Evolutionary conservation across 1,140 invertebrate genomes (phyloP).

Genomic region (Chelonus insularis): DNA sequence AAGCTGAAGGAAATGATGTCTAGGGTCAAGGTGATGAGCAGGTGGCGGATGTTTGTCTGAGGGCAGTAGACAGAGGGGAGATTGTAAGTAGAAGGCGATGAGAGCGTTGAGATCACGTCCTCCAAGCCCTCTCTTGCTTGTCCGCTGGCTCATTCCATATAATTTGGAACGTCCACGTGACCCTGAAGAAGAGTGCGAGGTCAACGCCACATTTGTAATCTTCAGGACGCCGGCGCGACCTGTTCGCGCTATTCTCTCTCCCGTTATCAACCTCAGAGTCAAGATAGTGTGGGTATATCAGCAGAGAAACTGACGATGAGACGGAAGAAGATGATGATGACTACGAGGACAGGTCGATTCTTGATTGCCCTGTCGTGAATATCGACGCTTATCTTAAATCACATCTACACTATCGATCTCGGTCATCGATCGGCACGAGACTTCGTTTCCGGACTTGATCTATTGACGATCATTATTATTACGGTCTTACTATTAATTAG

Average conservation of each 20-base stretch:
- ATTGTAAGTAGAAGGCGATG: slow-evolving; percentile 16
- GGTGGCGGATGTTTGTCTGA: slow-evolving; percentile 17
- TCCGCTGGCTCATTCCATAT: slow-evolving; percentile 51
- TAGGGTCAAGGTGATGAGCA: slow-evolving; percentile 20
- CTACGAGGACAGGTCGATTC: slow-evolving; percentile 12
- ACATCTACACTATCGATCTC: slow-evolving; percentile 5
- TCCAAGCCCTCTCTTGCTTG: slow-evolving; percentile 26
- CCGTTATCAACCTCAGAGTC: slow-evolving; percentile 2
- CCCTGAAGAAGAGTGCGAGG: slow-evolving; percentile 46
- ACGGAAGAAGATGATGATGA: background rate
- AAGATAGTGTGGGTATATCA: background rate
- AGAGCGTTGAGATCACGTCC: slow-evolving; percentile 27
- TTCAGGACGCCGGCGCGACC: slow-evolving; percentile 54
- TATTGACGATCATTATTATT: no score
- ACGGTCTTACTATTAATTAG: no score
- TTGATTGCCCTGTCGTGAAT: slow-evolving; percentile 1
- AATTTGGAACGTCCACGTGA: slow-evolving; percentile 58
- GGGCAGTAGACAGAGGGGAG: slow-evolving; percentile 2
- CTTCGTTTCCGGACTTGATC: slow-evolving; percentile 11
- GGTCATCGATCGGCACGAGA: slow-evolving; percentile 17
- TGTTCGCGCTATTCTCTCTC: slow-evolving; percentile 43
- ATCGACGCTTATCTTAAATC: background rate
- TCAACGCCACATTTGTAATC: slow-evolving; percentile 57
- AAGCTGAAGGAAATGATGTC: slow-evolving; percentile 12
- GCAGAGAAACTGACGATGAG: background rate